Evolutionary conservation across 1,140 invertebrate genomes (phyloP).

Genomic region (Ruditapes philippinarum): DNA sequence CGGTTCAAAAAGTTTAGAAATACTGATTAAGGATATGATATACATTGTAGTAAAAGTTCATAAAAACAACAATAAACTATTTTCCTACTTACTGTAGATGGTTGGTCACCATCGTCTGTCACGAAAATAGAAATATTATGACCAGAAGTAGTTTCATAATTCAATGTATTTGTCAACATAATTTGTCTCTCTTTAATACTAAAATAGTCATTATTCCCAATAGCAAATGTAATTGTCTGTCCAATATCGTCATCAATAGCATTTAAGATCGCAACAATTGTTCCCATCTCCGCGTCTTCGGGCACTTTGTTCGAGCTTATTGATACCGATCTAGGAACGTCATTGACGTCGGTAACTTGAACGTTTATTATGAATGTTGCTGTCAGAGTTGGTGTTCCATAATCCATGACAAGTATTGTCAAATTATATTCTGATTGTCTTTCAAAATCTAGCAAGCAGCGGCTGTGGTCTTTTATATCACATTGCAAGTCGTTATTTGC

Average conservation of each 20-base stretch:
- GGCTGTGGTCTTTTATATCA: neutral
- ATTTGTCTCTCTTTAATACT: neutral
- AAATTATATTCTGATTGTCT: neutral
- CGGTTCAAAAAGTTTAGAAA: no score
- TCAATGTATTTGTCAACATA: neutral
- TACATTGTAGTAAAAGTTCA: no score
- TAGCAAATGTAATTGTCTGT: neutral
- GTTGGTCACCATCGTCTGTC: neutral
- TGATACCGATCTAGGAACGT: neutral
- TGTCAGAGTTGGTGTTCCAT: neutral
- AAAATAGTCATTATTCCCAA: neutral
- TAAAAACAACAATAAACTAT: no score
- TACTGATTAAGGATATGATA: no score
- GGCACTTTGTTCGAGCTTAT: neutral
- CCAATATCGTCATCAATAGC: constrained; percentile 18
- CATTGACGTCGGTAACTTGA: constrained; percentile 27
- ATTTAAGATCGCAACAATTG: neutral
- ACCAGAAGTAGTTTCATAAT: neutral
- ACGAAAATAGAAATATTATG: neutral
- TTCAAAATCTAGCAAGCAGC: constrained; percentile 40
- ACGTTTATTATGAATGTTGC: neutral
- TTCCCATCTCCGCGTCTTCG: neutral
- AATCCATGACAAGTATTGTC: neutral
- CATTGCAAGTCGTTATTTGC: neutral
- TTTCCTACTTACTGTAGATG: neutral